Conservation (phyloP, 2,797 vertebrate genomes). For the Macropodus opercularis region DNA sequence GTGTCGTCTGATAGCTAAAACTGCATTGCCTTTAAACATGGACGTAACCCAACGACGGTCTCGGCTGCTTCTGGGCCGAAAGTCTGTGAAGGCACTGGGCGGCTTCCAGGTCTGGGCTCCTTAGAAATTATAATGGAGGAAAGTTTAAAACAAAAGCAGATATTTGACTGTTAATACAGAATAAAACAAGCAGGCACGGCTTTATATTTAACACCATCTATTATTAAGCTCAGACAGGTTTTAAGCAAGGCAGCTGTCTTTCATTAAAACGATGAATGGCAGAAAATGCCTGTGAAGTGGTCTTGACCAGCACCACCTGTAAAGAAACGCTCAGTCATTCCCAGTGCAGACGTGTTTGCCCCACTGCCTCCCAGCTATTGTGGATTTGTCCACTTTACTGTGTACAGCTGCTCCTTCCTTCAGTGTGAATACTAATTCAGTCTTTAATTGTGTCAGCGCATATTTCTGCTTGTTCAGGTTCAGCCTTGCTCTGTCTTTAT, state of each 20-base stretch:
- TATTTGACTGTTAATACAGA: too few species aligned
- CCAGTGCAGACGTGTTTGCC: not conserved
- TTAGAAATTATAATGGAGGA: too few species aligned
- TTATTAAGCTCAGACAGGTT: not conserved
- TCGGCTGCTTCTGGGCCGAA: not conserved
- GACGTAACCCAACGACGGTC: slow-evolving; percentile 7
- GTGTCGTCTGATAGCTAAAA: slow-evolving; percentile 43
- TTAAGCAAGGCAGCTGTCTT: not conserved
- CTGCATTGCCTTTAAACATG: slow-evolving; percentile 28
- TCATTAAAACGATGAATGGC: not conserved
- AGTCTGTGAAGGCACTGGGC: not conserved
- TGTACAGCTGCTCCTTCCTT: slow-evolving; percentile 22
- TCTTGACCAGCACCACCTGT: not conserved
- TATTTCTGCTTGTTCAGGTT: slow-evolving; percentile 10
- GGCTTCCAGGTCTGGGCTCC: not conserved
- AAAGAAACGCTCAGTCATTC: slow-evolving; percentile 4
- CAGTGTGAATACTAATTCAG: slow-evolving; percentile 7
- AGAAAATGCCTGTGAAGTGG: not conserved
- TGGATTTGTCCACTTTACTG: slow-evolving; percentile 32
- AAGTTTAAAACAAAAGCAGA: too few species aligned
- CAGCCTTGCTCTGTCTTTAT: slow-evolving; percentile 20
- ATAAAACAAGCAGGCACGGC: too few species aligned
- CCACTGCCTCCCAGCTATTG: not conserved
- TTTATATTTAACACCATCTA: too few species aligned
- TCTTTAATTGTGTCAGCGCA: slow-evolving; percentile 8